These are phyloP conservation scores for Pionites leucogaster DNA, from an alignment of 2,113 vertebrate genomes.

Conservation along the genomic window DNA sequence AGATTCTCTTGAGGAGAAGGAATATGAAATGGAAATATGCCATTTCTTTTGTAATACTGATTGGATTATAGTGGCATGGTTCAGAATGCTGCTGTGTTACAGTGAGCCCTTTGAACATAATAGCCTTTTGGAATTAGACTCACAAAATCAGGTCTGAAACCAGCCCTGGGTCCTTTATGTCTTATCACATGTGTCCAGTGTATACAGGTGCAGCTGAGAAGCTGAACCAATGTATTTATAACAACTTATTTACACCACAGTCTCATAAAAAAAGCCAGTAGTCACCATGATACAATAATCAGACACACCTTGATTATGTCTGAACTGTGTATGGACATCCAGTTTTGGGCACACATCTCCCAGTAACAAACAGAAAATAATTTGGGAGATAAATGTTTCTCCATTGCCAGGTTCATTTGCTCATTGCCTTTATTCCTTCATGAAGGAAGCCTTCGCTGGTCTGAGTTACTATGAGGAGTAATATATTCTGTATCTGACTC, in stretches of 20 bases:
- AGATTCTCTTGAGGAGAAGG: slow-evolving; percentile 10
- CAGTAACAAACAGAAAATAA: neutral
- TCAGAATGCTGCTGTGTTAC: slow-evolving; percentile 27
- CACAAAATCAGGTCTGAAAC: slow-evolving; percentile 45
- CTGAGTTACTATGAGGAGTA: neutral
- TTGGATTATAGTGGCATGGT: neutral
- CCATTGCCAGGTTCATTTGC: neutral
- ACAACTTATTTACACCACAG: neutral
- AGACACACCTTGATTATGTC: neutral
- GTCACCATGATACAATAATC: neutral
- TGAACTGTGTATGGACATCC: neutral
- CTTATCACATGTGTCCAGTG: slow-evolving; percentile 11
- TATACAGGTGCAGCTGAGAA: neutral
- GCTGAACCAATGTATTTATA: neutral
- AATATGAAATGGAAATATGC: slow-evolving; percentile 51
- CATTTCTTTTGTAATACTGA: slow-evolving; percentile 39
- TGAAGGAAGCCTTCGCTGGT: neutral
- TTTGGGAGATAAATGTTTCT: neutral
- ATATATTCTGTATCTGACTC: slow-evolving; percentile 11
- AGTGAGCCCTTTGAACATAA: slow-evolving; percentile 23
- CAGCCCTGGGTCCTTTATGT: neutral
- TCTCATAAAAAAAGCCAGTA: neutral
- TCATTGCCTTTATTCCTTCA: neutral
- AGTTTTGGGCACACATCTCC: neutral
- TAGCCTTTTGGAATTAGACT: slow-evolving; percentile 31